Conservation (phyloP, 2,113 vertebrate genomes). For the Gopherus evgoodei region DNA sequence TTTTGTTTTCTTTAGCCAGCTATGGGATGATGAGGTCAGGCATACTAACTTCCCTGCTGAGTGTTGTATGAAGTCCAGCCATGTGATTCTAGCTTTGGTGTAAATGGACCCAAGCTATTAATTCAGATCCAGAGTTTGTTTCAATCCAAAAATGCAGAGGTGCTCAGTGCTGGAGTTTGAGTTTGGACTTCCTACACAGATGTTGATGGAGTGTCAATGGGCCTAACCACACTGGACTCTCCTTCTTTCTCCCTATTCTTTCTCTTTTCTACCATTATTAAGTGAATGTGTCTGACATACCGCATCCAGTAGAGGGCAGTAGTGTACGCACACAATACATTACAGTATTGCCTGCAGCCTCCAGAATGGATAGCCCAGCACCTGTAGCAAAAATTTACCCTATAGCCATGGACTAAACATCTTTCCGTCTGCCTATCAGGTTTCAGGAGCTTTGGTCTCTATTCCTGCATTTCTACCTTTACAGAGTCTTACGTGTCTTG, state of each 20-base stretch:
- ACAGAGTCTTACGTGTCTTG: neutral
- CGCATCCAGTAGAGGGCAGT: neutral
- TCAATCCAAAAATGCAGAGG: rapidly evolving
- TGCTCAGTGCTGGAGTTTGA: neutral
- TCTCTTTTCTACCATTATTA: rapidly evolving
- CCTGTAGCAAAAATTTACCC: neutral
- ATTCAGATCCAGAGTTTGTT: rapidly evolving
- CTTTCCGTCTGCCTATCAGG: neutral
- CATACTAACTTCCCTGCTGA: neutral
- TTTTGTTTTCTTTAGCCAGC: neutral
- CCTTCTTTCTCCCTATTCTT: neutral
- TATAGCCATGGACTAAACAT: neutral
- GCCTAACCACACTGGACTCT: rapidly evolving
- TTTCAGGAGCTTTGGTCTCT: neutral
- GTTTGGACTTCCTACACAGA: neutral
- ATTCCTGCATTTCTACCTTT: neutral
- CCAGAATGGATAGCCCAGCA: neutral
- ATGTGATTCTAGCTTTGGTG: neutral
- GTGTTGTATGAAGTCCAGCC: neutral
- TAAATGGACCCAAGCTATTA: neutral
- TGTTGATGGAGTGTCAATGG: neutral
- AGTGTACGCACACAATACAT: neutral
- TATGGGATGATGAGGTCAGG: neutral
- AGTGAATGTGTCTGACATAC: neutral
- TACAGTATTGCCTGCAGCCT: neutral